Percentiles rank a stretch among this genome's conserved stretches.
phyloP scores from a whole-genome alignment of 2,888 invertebrate genomes.

The Muscina levida region DNA sequence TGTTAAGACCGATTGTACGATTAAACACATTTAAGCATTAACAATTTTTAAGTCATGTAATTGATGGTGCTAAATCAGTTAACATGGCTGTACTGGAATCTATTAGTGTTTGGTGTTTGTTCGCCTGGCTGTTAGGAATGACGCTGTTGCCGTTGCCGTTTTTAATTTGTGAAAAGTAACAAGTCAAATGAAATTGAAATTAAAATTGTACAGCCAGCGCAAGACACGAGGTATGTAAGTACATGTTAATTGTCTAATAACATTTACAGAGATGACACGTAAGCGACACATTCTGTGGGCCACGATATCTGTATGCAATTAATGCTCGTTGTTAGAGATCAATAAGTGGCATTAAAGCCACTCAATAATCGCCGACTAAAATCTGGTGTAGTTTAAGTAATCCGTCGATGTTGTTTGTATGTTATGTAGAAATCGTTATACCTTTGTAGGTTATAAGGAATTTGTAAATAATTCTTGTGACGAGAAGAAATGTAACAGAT shows the following conservation, averaged over 20 bases:
- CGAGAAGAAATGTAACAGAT: too few species aligned
- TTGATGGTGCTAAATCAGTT: constrained; percentile 61
- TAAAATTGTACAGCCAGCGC: constrained; percentile 41
- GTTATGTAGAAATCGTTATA: too few species aligned
- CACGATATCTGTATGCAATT: too few species aligned
- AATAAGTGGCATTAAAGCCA: too few species aligned
- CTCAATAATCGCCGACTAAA: too few species aligned
- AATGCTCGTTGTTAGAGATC: too few species aligned
- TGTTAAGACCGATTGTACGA: constrained; percentile 65
- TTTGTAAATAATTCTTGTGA: too few species aligned
- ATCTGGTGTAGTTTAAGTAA: too few species aligned
- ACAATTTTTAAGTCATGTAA: constrained; percentile 56
- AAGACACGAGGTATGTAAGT: constrained; percentile 60
- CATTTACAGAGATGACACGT: constrained; percentile 36
- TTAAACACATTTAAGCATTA: constrained; percentile 64
- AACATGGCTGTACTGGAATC: constrained; percentile 41
- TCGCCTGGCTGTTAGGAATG: constrained; percentile 16
- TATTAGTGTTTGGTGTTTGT: background rate
- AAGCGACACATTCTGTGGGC: background rate
- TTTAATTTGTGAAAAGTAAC: constrained; percentile 42
- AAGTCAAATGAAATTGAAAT: constrained; percentile 59
- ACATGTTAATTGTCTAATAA: constrained; percentile 59
- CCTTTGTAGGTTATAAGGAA: too few species aligned
- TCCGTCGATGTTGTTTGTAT: too few species aligned
- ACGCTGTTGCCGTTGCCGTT: constrained; percentile 41